A percentile compares a stretch with the other conserved stretches of the same genome.
phyloP scores from a whole-genome alignment of 1,140 invertebrate species.

The Elymnias hypermnestra region DNA sequence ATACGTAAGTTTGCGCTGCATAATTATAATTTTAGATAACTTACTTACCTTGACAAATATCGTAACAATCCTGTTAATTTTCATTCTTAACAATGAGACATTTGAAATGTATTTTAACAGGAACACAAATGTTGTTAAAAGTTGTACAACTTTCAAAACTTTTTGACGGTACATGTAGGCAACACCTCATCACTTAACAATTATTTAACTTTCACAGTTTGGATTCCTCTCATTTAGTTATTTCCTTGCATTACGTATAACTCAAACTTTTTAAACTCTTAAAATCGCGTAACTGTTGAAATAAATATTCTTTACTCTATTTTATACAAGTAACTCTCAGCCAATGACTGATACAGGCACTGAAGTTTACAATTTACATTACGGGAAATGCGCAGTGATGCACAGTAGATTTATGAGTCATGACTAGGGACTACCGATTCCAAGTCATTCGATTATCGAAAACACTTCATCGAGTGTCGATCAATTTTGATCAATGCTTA shows the following conservation, averaged over 20 bases:
- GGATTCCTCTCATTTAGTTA: too few relatives aligned
- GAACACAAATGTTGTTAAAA: slow-evolving; percentile 14
- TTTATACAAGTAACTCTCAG: too few relatives aligned
- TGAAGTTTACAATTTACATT: slow-evolving; percentile 7
- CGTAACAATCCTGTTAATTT: slow-evolving; percentile 10
- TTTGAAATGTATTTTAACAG: slow-evolving; percentile 14
- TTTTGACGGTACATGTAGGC: slow-evolving; percentile 19
- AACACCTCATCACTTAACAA: slow-evolving; percentile 19
- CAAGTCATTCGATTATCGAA: too few relatives aligned
- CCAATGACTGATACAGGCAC: slow-evolving; percentile 11
- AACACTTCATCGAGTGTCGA: too few relatives aligned
- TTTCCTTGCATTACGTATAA: too few relatives aligned
- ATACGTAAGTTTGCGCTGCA: neutral
- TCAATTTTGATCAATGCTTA: too few relatives aligned
- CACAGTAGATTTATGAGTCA: neutral
- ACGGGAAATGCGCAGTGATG: slow-evolving; percentile 16
- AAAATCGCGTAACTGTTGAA: too few relatives aligned
- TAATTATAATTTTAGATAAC: neutral
- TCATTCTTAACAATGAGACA: slow-evolving; percentile 11
- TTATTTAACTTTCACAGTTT: slow-evolving; percentile 6
- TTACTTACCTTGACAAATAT: slow-evolving; percentile 18
- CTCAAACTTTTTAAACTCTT: too few relatives aligned
- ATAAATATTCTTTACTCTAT: too few relatives aligned
- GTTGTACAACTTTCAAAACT: slow-evolving; percentile 27
- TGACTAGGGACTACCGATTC: too few relatives aligned